Conservation (phyloP, 2,888 invertebrate genomes). For the Ennomos quercinarius region DNA sequence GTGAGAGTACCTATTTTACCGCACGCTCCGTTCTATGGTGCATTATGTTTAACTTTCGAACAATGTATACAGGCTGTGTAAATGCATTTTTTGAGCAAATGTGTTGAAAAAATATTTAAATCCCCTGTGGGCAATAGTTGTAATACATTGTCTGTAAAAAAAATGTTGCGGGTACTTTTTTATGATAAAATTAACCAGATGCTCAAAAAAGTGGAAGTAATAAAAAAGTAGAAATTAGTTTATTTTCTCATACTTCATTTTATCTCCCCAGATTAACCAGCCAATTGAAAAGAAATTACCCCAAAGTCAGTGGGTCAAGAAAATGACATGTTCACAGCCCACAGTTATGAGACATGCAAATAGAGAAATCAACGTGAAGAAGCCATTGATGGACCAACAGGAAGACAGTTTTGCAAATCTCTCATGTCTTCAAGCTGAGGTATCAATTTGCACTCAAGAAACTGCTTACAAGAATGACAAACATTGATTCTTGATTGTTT, state of each 20-base stretch:
- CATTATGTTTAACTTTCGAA: too few relatives aligned
- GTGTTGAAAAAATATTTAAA: too few relatives aligned
- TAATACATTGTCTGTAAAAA: too few relatives aligned
- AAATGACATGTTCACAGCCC: constrained; percentile 60
- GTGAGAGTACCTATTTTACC: too few relatives aligned
- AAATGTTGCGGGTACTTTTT: too few relatives aligned
- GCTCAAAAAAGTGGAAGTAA: too few relatives aligned
- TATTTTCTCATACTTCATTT: constrained; percentile 1
- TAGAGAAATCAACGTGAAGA: constrained; percentile 55
- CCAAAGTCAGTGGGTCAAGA: constrained; percentile 59
- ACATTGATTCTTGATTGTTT: constrained; percentile 9
- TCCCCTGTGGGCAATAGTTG: too few relatives aligned
- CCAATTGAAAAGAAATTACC: constrained; percentile 62
- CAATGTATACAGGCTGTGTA: too few relatives aligned
- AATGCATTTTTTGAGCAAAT: too few relatives aligned
- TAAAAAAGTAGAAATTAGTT: neutral
- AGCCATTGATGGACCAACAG: constrained; percentile 43
- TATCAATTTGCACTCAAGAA: constrained; percentile 68
- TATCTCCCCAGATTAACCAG: constrained; percentile 57
- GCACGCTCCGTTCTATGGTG: too few relatives aligned
- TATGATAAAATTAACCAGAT: too few relatives aligned
- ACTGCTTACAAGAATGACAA: constrained; percentile 56
- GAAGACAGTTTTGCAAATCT: constrained; percentile 67
- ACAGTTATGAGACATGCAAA: constrained; percentile 65
- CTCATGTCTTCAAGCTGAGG: constrained; percentile 66